Evolutionary conservation across 2,888 invertebrate species (phyloP).

Genomic region (Pammene aurita): DNA sequence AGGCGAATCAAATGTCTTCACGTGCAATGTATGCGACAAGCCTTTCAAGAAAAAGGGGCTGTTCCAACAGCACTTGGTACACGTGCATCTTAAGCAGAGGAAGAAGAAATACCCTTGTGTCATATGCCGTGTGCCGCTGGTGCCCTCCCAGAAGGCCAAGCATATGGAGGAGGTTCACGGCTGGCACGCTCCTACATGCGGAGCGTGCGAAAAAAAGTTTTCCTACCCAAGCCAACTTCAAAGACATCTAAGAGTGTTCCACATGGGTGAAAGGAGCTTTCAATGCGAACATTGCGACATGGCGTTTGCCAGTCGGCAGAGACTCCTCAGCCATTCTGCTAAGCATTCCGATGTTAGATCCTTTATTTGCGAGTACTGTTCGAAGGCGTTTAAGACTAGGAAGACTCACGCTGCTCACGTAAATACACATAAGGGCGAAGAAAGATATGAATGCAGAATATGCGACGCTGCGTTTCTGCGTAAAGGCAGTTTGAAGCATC

Average conservation of each 20-base stretch:
- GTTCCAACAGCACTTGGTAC: slow-evolving; percentile 26
- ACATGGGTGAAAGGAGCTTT: slow-evolving; percentile 21
- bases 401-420: slow-evolving; percentile 1
- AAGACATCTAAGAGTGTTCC: slow-evolving; percentile 29
- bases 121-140: neutral
- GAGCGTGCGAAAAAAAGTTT: slow-evolving; percentile 38
- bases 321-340: neutral
- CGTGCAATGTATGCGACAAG: slow-evolving; percentile 12
- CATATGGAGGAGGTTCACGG: slow-evolving; percentile 38
- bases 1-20: neutral
- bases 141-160: slow-evolving; percentile 4
- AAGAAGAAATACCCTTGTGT: slow-evolving; percentile 20
- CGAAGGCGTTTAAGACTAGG: slow-evolving; percentile 10
- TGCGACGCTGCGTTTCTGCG: slow-evolving; percentile 30
- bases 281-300: slow-evolving; percentile 19
- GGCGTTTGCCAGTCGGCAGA: neutral
- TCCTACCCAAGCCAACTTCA: slow-evolving; percentile 19
- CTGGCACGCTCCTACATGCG: slow-evolving; percentile 25
- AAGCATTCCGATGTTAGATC: slow-evolving; percentile 13
- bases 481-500: slow-evolving; percentile 1
- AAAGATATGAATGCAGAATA: slow-evolving; percentile 19
- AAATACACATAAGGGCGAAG: slow-evolving; percentile 28
- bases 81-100: slow-evolving; percentile 30
- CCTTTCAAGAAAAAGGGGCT: neutral
- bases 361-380: slow-evolving; percentile 15